Evolutionary conservation across 2,797 vertebrate species (phyloP), one percentile per base, ranked within the genome.

Genomic region (Falco cherrug): DNA sequence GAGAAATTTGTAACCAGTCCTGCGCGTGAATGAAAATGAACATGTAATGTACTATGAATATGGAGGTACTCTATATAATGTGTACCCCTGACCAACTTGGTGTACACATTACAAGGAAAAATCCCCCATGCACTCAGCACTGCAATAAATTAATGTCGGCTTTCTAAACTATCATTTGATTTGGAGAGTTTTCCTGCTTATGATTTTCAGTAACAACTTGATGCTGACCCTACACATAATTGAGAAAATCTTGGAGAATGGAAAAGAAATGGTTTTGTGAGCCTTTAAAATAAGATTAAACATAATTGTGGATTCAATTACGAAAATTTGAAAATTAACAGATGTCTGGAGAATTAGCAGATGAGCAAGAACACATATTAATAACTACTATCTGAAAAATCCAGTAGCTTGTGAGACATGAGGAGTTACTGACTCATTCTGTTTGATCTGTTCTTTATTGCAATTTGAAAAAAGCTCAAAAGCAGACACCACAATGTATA

Each of bases 351-450:
- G 39, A 35, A 68, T 70, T 84, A 73, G 56, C 48, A 90, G 69
- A 82, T 61, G 76, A 93, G 7, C 65, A 63, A 93, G 21, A 91
- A 3, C 1, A 13, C 51, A 77, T 65, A 95, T 97, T 84, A 92
- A 91, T 92, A 94, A 74, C 14, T 60, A 22, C 43, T 93, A 57
- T 83, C 45, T 91, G 63, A 92, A 97, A 89, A 93, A 91, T 61
- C 10, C 33, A 77, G n/a, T 60, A 73, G 39, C 17, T 54, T 93
- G 12, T 89, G 59, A 91, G 53, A 90, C 85, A 84, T 83, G 65
- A 89, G 41, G 50, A 86, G 56, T 74, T 88, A 87, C 25, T 74
- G 85, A 91, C 53, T 89, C 59, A 94, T 96, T 97, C 59, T 33
- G 1, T 93, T 89, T 47, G 41, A 87, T 93, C 61, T 92, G 31